These are phyloP conservation scores for Pitangus sulphuratus DNA, from an alignment of 2,797 vertebrate species.

Conservation along the genomic window DNA sequence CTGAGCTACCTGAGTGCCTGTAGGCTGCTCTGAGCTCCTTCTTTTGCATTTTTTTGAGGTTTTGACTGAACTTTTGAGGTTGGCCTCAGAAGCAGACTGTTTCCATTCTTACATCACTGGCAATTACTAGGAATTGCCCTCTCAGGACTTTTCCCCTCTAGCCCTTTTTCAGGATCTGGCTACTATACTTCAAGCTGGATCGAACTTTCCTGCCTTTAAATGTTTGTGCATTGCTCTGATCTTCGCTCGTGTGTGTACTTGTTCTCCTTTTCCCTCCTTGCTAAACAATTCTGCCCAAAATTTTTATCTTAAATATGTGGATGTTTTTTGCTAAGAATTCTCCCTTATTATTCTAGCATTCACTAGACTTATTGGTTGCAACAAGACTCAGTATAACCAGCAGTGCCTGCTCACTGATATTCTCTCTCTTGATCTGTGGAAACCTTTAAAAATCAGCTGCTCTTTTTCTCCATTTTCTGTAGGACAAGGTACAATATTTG, in stretches of 20 bases:
- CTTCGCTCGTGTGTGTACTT: accelerated
- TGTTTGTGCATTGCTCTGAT: neutral
- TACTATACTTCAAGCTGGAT: neutral
- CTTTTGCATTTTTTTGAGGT: neutral
- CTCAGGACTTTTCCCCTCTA: neutral
- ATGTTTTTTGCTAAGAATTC: neutral
- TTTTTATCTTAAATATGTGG: neutral
- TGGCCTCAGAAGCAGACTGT: too few relatives aligned
- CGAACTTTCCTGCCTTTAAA: neutral
- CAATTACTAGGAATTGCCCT: neutral
- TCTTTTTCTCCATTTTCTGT: neutral
- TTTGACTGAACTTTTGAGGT: neutral
- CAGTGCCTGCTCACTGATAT: neutral
- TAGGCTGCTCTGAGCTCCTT: neutral
- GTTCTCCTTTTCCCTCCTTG: neutral
- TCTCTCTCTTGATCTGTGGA: neutral
- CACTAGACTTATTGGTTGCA: neutral
- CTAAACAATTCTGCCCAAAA: neutral
- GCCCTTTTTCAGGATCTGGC: neutral
- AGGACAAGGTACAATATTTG: neutral
- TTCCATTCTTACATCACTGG: neutral
- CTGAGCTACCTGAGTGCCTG: neutral
- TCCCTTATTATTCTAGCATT: neutral
- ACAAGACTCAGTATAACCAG: neutral
- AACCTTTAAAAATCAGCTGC: neutral